Conservation (phyloP, 64 coral and sea anemone species). For the Hydrozoanthus tunicans region DNA sequence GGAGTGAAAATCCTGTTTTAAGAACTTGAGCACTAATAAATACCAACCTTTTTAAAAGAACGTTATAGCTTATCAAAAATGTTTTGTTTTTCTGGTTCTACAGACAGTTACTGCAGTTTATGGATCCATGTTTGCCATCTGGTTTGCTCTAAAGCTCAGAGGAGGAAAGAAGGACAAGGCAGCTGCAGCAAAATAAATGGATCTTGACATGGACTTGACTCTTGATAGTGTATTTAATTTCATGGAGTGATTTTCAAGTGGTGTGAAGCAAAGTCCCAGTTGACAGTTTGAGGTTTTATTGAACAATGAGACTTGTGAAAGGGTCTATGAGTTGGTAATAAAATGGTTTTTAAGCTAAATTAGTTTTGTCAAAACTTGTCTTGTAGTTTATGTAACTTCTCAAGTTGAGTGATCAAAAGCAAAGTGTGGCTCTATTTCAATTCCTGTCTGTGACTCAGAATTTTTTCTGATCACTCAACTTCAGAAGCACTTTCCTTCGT, state of each 20-base stretch:
- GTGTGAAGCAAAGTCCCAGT: not conserved
- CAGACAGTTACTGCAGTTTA: conserved; percentile 70
- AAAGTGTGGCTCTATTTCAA: too few species aligned
- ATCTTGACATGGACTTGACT: not conserved
- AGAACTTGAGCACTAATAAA: too few species aligned
- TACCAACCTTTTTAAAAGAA: too few species aligned
- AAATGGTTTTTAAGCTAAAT: too few species aligned
- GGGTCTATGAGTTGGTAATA: not conserved
- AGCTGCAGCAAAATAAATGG: conserved; percentile 6
- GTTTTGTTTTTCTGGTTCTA: not conserved
- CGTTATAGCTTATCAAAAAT: too few species aligned
- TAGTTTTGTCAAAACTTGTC: too few species aligned
- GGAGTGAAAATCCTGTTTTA: too few species aligned
- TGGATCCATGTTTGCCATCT: conserved; percentile 42
- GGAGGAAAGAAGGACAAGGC: conserved; percentile 56
- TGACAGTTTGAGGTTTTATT: not conserved
- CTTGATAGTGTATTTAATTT: conserved; percentile 22
- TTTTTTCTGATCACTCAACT: too few species aligned
- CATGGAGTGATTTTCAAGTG: conserved; percentile 2
- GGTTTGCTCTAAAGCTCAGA: conserved; percentile 49
- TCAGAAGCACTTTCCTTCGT: too few species aligned
- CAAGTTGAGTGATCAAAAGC: too few species aligned
- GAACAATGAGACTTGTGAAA: not conserved
- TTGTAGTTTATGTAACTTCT: too few species aligned
- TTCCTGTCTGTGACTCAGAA: too few species aligned